Evolutionary conservation across 1,140 invertebrate genomes (phyloP).

Genomic region (Trinorchestia longiramus): DNA sequence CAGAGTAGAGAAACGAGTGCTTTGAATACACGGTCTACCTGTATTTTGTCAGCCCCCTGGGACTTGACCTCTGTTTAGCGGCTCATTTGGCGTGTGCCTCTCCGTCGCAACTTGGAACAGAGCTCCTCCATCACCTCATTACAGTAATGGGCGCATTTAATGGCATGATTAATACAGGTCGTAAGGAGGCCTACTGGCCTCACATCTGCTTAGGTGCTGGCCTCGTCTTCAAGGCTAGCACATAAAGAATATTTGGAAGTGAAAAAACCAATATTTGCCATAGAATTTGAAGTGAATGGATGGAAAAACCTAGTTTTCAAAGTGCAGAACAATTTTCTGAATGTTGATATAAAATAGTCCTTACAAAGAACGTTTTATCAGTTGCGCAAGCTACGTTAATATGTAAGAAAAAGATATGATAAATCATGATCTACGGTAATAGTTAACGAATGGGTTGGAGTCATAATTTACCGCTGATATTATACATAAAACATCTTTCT

Average conservation of each 20-base stretch:
- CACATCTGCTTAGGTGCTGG: background rate
- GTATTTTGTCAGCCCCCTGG: background rate
- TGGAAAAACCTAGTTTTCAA: too few relatives aligned
- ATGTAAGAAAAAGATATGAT: too few relatives aligned
- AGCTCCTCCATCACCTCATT: constrained; percentile 23
- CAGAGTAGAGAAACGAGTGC: too few relatives aligned
- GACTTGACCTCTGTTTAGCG: background rate
- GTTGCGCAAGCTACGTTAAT: too few relatives aligned
- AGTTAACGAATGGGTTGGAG: too few relatives aligned
- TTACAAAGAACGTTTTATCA: too few relatives aligned
- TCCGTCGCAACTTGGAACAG: background rate
- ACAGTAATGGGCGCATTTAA: constrained; percentile 25
- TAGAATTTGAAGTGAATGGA: background rate
- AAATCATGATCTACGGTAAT: too few relatives aligned
- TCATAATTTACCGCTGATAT: too few relatives aligned
- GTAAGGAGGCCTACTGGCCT: background rate
- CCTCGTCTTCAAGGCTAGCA: background rate
- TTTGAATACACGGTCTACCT: background rate
- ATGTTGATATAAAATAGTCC: too few relatives aligned
- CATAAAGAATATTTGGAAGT: background rate
- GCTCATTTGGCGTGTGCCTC: background rate
- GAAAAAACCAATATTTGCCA: background rate
- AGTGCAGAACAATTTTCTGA: too few relatives aligned
- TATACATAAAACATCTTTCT: too few relatives aligned
- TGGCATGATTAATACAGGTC: constrained; percentile 9